Base-by-base conservation (phyloP, 2,113 vertebrate species). In the Canis aureus region DNA sequence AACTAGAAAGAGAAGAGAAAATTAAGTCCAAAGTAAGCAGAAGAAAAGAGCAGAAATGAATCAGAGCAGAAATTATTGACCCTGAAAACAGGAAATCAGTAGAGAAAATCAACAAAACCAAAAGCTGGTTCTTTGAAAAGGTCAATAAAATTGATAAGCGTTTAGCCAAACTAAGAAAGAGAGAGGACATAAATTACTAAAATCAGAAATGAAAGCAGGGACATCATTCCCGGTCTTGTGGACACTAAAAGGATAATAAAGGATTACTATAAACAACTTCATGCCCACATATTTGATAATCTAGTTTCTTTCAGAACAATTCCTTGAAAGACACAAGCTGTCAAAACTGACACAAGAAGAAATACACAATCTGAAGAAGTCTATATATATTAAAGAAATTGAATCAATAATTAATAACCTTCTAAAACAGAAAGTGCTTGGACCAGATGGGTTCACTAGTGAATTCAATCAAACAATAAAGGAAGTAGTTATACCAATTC, bases 81-180 rank as follows among this genome's bases (percentile, higher is more conserved):
- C 59, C 35, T 79, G 32, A 51, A 73, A 85, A 59, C 17, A 51
- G 51, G 22, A 91, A 91, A 79, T 51, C 60, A 59, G 23, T 51
- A 95, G 22, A 60, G n/a, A 78, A 79, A 91, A 35, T 95, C 69
- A 84, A 84, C 17, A 89, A 89, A 83, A 57, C 32, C 78, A 83
- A 89, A 89, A 82, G 8, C 43, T 66, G 32, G 17, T 64, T 89
- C 43, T 83, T 74, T 83, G 78, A 64, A 89, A 74, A 82, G 57
- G 43, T 64, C n/a, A 76, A 53, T 95, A 55, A 59, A 88, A 43
- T 79, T 35, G 67, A 60, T 51, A 88, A 87, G 2, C 22, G 23
- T 43, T 43, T 74, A 89, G 25, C 38, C n/a, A 82, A 67, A 87
- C 53, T 73, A 67, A 67, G 64, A 74, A 38, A 82, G 74, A 49